Conservation (phyloP, 2,797 vertebrate genomes). For the Mormyrops boulengeri region DNA sequence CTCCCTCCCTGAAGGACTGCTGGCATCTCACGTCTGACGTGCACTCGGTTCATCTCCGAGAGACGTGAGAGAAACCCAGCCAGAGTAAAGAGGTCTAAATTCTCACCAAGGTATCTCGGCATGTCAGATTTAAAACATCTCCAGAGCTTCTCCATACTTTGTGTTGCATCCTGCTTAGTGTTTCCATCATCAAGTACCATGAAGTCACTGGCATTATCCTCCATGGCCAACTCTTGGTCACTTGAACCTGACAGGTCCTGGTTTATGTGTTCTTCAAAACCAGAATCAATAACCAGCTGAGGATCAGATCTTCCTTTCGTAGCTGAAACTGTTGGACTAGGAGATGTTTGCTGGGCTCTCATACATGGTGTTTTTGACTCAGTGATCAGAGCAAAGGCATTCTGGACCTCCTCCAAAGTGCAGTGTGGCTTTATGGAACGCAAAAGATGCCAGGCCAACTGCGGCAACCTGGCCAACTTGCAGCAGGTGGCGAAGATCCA, state of each 20-base stretch:
- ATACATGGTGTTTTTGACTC: neutral
- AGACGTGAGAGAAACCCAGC: constrained; percentile 51
- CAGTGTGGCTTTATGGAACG: constrained; percentile 54
- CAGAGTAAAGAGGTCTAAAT: constrained; percentile 53
- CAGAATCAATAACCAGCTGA: neutral
- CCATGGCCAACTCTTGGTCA: constrained; percentile 19
- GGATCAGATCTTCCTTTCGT: constrained; percentile 6
- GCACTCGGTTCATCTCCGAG: constrained; percentile 40
- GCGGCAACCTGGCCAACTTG: constrained; percentile 32
- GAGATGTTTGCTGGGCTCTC: neutral
- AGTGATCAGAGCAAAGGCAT: constrained; percentile 33
- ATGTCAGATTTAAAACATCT: constrained; percentile 50
- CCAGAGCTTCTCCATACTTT: constrained; percentile 54
- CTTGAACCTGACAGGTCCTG: constrained; percentile 30
- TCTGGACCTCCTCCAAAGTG: constrained; percentile 44
- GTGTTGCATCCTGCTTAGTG: neutral
- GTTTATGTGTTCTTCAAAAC: constrained; percentile 10
- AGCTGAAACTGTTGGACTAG: neutral
- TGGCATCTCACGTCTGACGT: constrained; percentile 48
- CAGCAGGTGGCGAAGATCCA: constrained; percentile 46
- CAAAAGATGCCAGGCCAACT: constrained; percentile 59
- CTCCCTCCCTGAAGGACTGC: constrained; percentile 50
- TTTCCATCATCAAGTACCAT: neutral
- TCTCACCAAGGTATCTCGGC: constrained; percentile 42
- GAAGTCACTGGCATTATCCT: constrained; percentile 7